Evolutionary conservation across 1,140 invertebrate species (phyloP).

Genomic region (Drosophila erecta): DNA sequence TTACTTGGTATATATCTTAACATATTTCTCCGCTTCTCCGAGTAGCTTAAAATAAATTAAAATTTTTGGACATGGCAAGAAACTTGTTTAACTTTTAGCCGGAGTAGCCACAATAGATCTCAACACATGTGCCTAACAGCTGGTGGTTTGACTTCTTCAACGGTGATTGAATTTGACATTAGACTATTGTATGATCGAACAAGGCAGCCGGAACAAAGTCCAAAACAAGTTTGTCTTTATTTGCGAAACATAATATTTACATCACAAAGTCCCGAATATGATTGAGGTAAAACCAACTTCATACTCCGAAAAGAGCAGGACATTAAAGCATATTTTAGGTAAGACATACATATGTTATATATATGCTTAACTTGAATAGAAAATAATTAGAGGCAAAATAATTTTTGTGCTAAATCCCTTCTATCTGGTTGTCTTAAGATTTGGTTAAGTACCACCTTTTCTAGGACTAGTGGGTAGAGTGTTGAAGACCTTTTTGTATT

Average conservation of each 20-base stretch:
- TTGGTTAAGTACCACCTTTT: slow-evolving; percentile 14
- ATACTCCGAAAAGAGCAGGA: neutral
- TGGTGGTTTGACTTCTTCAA: slow-evolving; percentile 32
- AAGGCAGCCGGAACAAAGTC: neutral
- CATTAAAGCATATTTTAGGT: too few relatives aligned
- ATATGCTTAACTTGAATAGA: too few relatives aligned
- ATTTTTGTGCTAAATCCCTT: neutral
- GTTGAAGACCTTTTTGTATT: slow-evolving; percentile 25
- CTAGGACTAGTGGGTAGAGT: slow-evolving; percentile 3
- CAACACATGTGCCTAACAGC: slow-evolving; percentile 23
- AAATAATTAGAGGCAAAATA: neutral
- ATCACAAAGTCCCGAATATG: slow-evolving; percentile 40
- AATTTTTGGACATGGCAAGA: neutral
- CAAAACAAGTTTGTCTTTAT: slow-evolving; percentile 56
- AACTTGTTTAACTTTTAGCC: slow-evolving; percentile 7
- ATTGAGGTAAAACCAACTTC: slow-evolving; percentile 18
- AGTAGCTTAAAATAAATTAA: slow-evolving; percentile 8
- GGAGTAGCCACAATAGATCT: neutral
- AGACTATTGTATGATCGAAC: slow-evolving; percentile 15
- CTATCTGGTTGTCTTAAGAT: neutral
- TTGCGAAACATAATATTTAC: slow-evolving; percentile 35
- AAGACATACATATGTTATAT: too few relatives aligned
- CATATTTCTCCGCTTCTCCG: slow-evolving; percentile 11
- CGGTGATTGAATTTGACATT: slow-evolving; percentile 34
- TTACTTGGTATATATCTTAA: neutral